phyloP scores from a whole-genome alignment of 2,888 invertebrate genomes.

The Fissipunctia ypsillon region DNA sequence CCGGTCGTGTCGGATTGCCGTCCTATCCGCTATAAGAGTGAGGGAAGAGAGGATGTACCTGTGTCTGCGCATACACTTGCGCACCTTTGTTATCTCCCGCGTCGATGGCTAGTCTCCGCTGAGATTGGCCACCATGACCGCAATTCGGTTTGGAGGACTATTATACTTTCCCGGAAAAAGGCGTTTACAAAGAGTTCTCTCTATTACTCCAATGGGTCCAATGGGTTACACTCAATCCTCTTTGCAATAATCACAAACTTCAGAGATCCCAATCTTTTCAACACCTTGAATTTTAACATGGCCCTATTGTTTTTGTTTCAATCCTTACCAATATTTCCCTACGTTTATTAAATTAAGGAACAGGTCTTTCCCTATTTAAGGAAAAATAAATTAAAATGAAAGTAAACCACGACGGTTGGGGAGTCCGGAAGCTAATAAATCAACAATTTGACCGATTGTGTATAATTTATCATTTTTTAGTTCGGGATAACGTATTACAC shows the following conservation, averaged over 20 bases:
- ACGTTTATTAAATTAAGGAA: slow-evolving; percentile 19
- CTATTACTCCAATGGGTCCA: neutral
- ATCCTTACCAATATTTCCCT: neutral
- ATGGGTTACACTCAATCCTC: neutral
- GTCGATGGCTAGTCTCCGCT: neutral
- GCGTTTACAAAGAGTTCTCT: neutral
- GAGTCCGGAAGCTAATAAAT: slow-evolving; percentile 17
- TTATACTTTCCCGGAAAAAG: neutral
- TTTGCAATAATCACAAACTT: neutral
- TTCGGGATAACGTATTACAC: neutral
- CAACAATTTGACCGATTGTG: slow-evolving; percentile 1
- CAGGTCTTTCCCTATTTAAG: neutral
- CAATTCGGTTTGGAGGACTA: neutral
- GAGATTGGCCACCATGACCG: neutral
- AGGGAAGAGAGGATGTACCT: neutral
- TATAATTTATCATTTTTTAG: slow-evolving; percentile 27
- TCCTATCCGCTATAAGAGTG: neutral
- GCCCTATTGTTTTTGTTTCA: slow-evolving; percentile 3
- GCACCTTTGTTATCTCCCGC: no score
- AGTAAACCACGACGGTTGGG: slow-evolving; percentile 11
- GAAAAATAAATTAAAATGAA: slow-evolving; percentile 27
- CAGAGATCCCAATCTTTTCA: neutral
- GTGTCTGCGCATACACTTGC: neutral
- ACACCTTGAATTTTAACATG: neutral
- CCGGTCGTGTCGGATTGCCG: neutral